Evolutionary conservation across 1,140 invertebrate species (phyloP).

Genomic region (Pogonomyrmex californicus): DNA sequence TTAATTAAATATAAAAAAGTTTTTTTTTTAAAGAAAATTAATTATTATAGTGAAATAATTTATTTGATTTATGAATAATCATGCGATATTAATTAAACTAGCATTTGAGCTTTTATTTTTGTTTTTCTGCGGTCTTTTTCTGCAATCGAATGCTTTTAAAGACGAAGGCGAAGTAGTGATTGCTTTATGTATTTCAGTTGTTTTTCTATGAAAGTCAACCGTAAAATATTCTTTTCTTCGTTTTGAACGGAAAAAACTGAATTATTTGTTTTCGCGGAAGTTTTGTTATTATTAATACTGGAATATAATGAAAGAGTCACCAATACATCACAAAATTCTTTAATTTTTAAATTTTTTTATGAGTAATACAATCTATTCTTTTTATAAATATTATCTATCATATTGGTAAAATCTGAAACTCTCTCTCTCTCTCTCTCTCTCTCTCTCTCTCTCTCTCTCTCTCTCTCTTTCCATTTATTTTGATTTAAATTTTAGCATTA

Average conservation of each 20-base stretch:
- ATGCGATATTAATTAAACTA: neutral
- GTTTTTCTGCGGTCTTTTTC: neutral
- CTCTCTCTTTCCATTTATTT: neutral
- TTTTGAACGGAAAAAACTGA: neutral
- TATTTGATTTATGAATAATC: neutral
- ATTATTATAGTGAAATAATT: neutral
- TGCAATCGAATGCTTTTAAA: neutral
- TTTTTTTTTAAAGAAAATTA: neutral
- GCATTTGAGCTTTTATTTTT: neutral
- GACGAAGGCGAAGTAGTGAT: neutral
- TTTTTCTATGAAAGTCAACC: conserved; percentile 7
- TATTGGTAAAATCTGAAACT: neutral
- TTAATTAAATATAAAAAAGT: too few relatives aligned
- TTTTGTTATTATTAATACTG: neutral
- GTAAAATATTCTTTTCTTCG: conserved; percentile 20
- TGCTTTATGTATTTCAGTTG: conserved; percentile 12
- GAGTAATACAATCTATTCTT: neutral
- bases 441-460: neutral
- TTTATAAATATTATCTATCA: neutral
- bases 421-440: too few relatives aligned
- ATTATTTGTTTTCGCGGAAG: neutral
- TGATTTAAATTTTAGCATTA: neutral
- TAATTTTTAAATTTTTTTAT: neutral
- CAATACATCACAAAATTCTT: neutral
- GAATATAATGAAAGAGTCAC: neutral